These are phyloP conservation scores for Malacosoma neustria DNA, from an alignment of 2,888 invertebrate species.

Conservation along the genomic window DNA sequence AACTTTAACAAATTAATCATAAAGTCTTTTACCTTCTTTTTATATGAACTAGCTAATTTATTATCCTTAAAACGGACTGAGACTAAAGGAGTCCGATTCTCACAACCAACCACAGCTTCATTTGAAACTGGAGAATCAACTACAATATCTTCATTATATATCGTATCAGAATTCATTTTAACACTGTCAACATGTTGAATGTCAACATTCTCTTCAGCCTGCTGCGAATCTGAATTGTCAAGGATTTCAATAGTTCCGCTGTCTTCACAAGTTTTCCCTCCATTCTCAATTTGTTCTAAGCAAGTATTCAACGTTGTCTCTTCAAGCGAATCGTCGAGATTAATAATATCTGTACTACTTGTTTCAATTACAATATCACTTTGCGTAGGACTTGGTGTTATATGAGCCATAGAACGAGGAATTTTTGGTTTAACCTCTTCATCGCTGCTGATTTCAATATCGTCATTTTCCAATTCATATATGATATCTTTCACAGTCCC, in stretches of 20 bases:
- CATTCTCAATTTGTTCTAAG: constrained; percentile 30
- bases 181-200: neutral
- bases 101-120: constrained; percentile 49
- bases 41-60: constrained; percentile 54
- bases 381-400: constrained; percentile 12
- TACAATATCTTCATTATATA: constrained; percentile 46
- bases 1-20: constrained; percentile 54
- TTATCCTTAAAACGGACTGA: constrained; percentile 60
- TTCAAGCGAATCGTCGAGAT: constrained; percentile 27
- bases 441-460: constrained; percentile 58
- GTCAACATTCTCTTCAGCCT: constrained; percentile 1
- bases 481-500: constrained; percentile 60
- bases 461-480: constrained; percentile 68
- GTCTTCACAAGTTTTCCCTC: constrained; percentile 50
- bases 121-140: constrained; percentile 49
- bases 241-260: constrained; percentile 17
- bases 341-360: constrained; percentile 23
- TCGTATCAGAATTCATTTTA: constrained; percentile 24
- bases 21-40: constrained; percentile 58
- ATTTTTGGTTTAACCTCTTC: constrained; percentile 57
- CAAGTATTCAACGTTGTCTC: constrained; percentile 17
- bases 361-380: constrained; percentile 19
- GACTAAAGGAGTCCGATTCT: constrained; percentile 53
- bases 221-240: constrained; percentile 5
- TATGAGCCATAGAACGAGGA: constrained; percentile 27